Conservation (phyloP, 2,797 vertebrate genomes). For the Glossophaga mutica region DNA sequence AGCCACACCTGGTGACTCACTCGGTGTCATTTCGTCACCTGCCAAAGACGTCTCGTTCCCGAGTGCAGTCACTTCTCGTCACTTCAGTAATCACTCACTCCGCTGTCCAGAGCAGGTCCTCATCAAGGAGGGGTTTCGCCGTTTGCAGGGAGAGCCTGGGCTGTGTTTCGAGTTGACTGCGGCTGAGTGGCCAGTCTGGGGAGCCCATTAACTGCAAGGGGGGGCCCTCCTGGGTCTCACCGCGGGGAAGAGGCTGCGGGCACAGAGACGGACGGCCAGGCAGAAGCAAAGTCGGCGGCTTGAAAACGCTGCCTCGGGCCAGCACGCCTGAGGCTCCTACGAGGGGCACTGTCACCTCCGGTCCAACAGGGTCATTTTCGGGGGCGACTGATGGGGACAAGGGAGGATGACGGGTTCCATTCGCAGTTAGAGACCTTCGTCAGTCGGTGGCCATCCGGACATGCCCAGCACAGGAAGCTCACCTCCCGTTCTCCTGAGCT, state of each 20-base stretch:
- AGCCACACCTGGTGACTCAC: background rate
- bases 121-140: background rate
- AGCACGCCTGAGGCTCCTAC: no score
- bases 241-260: no score
- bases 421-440: background rate
- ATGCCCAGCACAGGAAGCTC: background rate
- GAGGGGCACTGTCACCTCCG: accelerated
- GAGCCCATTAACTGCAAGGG: background rate
- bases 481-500: no score
- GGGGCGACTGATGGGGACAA: background rate
- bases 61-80: background rate
- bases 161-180: background rate
- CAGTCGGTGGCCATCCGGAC: background rate
- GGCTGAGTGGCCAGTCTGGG: background rate
- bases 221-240: no score
- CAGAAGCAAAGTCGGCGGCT: background rate
- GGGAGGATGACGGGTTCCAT: accelerated
- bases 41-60: no score
- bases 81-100: no score
- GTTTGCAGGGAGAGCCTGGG: background rate
- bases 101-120: background rate
- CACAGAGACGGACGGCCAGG: background rate
- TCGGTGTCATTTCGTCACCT: background rate
- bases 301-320: background rate
- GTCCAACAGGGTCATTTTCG: background rate